Evolutionary conservation across 2,797 vertebrate genomes (phyloP), one percentile per base, ranked within the genome.

Genomic region (Harpagifer antarcticus): DNA sequence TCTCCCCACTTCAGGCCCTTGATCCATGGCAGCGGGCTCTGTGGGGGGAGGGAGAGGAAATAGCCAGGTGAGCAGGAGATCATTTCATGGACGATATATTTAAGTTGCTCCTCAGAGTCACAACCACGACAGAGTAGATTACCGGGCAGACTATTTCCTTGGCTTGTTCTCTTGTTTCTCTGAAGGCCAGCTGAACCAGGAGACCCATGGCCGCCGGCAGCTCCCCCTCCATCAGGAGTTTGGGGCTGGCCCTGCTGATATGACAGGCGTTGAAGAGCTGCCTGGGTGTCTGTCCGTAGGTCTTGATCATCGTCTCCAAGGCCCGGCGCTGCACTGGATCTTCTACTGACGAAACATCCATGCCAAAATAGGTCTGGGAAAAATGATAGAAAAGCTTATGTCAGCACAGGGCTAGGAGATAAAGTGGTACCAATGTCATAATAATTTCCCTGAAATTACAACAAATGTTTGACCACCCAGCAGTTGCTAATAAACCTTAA

Each of bases 291-390:
- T 99, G 98, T 43, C 98, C 98, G 0, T 99, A 99, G 0, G 98
- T 99, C 92, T 99, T 99, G 83, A 99, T 98, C 98, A 99, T 99
- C 19, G 98, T 99, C 92, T 99, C 98, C 63, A 99, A 93, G 3
- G 98, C 98, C 42, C 98, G 94, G 56, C 98, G 95, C 93, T 99
- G 98, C 62, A 99, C 98, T 0, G 98, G 96, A 87, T 99, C 98
- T 86, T 99, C 98, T 43, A 99, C 98, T 2, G 98, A 96, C 9
- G 98, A 99, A 45, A 99, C 98, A 47, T 99, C 98, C 98, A 99
- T 99, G 56, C 98, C 98, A 87, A 99, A 99, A 70, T 99, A 99
- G 0, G 98, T 99, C 98, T 99, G 88, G 11, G 31, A 60, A 60
- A 44, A 9, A 63, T 19, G 4, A 62, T 1, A 47, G 0, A 9